Base-by-base conservation (phyloP, 2,797 vertebrate species). In the Neostethus bicornis region DNA sequence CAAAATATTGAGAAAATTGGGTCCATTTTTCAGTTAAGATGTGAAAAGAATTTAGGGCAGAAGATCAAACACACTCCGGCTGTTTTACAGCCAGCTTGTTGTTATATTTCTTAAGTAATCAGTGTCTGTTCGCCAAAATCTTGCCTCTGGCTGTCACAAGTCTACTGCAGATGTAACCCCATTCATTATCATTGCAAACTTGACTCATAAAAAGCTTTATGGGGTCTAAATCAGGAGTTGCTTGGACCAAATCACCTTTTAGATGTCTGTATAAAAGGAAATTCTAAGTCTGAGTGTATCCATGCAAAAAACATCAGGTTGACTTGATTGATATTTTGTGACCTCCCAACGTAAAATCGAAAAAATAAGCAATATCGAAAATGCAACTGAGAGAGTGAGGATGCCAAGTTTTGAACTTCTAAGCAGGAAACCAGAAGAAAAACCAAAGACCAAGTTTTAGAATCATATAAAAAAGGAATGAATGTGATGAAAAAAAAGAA, bases 21-120 rank as follows among this genome's bases (percentile, higher is more conserved):
- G 61, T 19, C 50, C 4, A 7, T 51, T 61, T 48, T 55, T 26
- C 34, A 46, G 58, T 26, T 13, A 19, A 14, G 60, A 65, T 26
- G 61, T 24, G 12, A 12, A 16, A 9, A 21, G 32, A 39, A 67
- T 9, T 32, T 26, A 3, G 54, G 44, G 42, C 37, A 70, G 51
- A 62, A 43, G 52, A 69, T 78, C 63, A 60, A 65, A 62, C 64
- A 51, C 42, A 56, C 64, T 71, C 51, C 2, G 61, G 60, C 57
- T 46, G 58, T 64, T 73, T 65, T 70, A 53, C 23, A 60, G 57
- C 62, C 50, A 58, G 59, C 62, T 73, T 78, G 66, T 73, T 80
- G 74, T 80, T 85, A 49, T 52, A 35, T 66, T 72, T 77, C 65
- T 73, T 47, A 47, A 83, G 70, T 65, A 72, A 81, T 82, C 75